Conservation (phyloP, 2,888 invertebrate genomes). For the Phymatocera aterrima region DNA sequence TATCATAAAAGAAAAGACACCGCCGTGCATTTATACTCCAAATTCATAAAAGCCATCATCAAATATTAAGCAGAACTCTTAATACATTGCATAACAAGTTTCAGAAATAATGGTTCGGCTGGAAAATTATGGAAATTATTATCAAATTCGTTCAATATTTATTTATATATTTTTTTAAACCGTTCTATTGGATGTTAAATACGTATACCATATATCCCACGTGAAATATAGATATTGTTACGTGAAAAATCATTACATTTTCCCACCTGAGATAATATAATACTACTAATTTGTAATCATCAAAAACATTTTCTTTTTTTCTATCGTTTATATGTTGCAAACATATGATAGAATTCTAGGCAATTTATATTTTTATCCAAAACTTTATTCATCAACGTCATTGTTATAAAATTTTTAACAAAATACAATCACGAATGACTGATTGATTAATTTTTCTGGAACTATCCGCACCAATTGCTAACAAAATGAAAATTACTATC, state of each 20-base stretch:
- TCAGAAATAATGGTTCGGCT: slow-evolving; percentile 40
- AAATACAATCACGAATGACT: not conserved
- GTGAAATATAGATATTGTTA: slow-evolving; percentile 10
- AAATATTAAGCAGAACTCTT: slow-evolving; percentile 26
- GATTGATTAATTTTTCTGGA: slow-evolving; percentile 6
- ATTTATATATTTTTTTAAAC: slow-evolving; percentile 12
- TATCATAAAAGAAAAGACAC: too few relatives aligned
- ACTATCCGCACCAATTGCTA: not conserved
- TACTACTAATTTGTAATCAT: slow-evolving; percentile 22
- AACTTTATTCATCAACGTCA: not conserved
- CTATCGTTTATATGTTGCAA: slow-evolving; percentile 16
- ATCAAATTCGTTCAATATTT: slow-evolving; percentile 9
- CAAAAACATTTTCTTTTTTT: not conserved
- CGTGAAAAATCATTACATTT: slow-evolving; percentile 35
- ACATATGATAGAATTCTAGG: slow-evolving; percentile 2
- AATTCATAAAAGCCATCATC: slow-evolving; percentile 19
- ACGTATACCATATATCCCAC: slow-evolving; percentile 17
- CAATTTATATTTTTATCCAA: not conserved
- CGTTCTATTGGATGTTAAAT: not conserved
- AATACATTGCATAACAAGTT: slow-evolving; percentile 30
- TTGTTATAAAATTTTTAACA: not conserved
- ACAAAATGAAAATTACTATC: not conserved
- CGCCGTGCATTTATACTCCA: not conserved
- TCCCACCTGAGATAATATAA: slow-evolving; percentile 38
- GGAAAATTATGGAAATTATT: slow-evolving; percentile 29